Conservation (phyloP, 2,888 invertebrate genomes). For the Lampropteryx suffumata region DNA sequence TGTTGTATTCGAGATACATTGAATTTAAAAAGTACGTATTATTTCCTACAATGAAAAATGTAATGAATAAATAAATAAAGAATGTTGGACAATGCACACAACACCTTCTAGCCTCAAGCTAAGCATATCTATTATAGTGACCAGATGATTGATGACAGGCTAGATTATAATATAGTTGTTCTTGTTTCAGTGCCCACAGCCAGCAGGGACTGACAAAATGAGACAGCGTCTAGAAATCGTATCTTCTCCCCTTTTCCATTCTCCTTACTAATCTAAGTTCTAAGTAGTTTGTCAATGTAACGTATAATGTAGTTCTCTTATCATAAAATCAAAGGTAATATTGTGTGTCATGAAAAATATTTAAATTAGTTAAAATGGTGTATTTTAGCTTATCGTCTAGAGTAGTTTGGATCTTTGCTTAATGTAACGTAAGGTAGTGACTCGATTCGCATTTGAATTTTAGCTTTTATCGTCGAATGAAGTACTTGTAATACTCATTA, state of each 20-base stretch:
- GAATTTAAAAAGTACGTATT: too few species aligned
- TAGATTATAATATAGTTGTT: too few species aligned
- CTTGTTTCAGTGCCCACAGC: slow-evolving; percentile 2
- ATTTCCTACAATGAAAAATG: too few species aligned
- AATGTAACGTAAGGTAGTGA: slow-evolving; percentile 39
- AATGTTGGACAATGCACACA: too few species aligned
- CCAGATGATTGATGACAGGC: too few species aligned
- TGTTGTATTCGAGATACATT: too few species aligned
- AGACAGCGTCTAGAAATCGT: background rate
- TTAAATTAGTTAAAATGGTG: slow-evolving; percentile 29
- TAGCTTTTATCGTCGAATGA: slow-evolving; percentile 49
- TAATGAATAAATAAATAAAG: too few species aligned
- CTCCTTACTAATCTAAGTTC: slow-evolving; percentile 12
- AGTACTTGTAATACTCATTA: slow-evolving; percentile 80
- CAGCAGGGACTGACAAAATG: slow-evolving; percentile 4
- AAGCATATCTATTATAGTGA: too few species aligned
- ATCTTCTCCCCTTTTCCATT: slow-evolving; percentile 22
- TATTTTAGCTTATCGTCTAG: slow-evolving; percentile 33
- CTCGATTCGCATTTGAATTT: slow-evolving; percentile 57
- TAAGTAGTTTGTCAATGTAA: background rate
- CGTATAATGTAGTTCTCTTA: slow-evolving; percentile 20
- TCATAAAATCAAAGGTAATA: slow-evolving; percentile 27
- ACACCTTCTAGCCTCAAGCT: too few species aligned
- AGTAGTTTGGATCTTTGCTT: slow-evolving; percentile 34
- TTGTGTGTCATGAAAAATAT: slow-evolving; percentile 32